Percentiles rank a stretch among this genome's conserved stretches.
Evolutionary conservation across 2,797 vertebrate species (phyloP).

Genomic region (Pteropus rufus): DNA sequence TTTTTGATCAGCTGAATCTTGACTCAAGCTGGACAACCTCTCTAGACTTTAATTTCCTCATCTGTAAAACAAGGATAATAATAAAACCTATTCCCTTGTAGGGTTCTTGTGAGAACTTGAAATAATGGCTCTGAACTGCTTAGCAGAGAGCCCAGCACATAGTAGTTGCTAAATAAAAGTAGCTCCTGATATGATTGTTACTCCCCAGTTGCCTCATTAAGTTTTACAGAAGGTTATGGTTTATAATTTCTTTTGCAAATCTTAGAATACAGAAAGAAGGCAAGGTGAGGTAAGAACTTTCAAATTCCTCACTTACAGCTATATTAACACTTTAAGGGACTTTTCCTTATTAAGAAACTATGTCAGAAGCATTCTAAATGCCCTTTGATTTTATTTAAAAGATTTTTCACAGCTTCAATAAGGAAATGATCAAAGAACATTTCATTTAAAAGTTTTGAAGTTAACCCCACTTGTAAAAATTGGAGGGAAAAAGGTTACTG

Average conservation of each 20-base stretch:
- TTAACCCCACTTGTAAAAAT: neutral
- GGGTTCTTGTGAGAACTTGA: neutral
- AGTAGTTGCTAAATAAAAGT: neutral
- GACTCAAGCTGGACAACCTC: neutral
- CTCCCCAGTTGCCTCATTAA: neutral
- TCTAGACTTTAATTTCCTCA: slow-evolving; percentile 28
- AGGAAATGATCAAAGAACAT: neutral
- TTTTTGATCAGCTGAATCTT: neutral
- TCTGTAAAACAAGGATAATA: neutral
- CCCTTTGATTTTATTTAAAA: neutral
- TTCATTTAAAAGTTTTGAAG: slow-evolving; percentile 8
- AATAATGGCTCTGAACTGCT: neutral
- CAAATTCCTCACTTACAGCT: neutral
- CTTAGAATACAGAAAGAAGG: neutral
- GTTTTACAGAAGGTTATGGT: neutral
- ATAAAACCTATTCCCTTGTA: neutral
- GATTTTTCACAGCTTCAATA: neutral
- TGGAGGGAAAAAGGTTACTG: neutral
- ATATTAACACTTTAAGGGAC: neutral
- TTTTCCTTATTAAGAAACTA: slow-evolving; percentile 16
- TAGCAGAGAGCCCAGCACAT: neutral
- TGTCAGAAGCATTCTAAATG: neutral
- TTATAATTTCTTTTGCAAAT: neutral
- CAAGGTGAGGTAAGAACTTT: neutral
- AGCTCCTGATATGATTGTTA: neutral